Base-by-base conservation (phyloP, 2,888 invertebrate species). In the Calliopum simillimum region DNA sequence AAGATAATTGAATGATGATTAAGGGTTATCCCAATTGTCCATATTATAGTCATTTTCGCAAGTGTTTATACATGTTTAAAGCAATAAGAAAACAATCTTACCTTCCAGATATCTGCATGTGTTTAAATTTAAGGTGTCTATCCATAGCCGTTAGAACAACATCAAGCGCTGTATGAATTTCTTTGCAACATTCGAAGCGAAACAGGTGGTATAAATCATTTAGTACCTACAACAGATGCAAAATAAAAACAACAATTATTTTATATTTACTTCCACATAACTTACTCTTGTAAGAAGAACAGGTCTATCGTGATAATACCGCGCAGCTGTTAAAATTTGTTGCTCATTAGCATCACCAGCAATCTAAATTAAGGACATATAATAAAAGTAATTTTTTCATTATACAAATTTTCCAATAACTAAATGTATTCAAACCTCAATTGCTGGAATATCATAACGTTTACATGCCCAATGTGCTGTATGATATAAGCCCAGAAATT, bases 91-190 rank as follows among this genome's bases (percentile, higher is more conserved):
- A n/a, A 16, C 1, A 46, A 51, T 55, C 78, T 76, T 86, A 94
- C 94, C 94, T 94, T 85, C 94, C 94, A 63, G 94, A 93, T 80
- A 98, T 97, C 86, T 98, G 98, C 79, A 99, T 94, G 79, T 95
- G 94, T 82, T 94, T 94, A 78, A 97, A 95, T 71, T 89, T 88
- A 12, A 94, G 88, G 88, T 98, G 96, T 78, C 92, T 89, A 77
- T 93, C 93, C 97, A 99, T 97, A 0, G 96, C 95, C 81, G 93
- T 91, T 53, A 99, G 89, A 13, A 98, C 94, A 43, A 95, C 91
- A 77, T 90, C 90, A 16, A 96, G 87, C 3, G 95, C 94, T 71
- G 91, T 90, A 73, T 91, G 91, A 69, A 93, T 90, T 81, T 92
- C 90, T 68, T 90, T 89, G 85, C 93, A 94, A 78, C 91, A 93